Evolutionary conservation across 2,113 vertebrate genomes (phyloP).

Genomic region (Plestiodon gilberti): DNA sequence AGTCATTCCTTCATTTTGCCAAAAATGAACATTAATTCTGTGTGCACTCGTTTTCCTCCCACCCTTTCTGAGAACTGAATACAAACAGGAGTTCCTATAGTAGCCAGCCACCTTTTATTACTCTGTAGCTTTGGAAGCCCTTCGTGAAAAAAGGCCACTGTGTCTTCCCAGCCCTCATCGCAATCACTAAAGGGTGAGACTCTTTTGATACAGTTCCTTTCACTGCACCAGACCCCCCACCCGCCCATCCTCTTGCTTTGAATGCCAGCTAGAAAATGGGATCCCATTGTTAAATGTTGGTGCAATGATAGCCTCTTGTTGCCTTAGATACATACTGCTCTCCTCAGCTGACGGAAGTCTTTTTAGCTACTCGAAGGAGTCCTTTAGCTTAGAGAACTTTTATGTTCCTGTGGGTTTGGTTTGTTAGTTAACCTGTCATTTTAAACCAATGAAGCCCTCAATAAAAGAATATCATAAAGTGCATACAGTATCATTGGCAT

Average conservation of each 20-base stretch:
- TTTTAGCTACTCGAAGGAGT: neutral
- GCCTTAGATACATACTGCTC: neutral
- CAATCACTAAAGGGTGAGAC: neutral
- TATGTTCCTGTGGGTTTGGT: neutral
- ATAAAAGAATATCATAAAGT: neutral
- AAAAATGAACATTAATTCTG: constrained; percentile 36
- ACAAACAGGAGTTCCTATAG: constrained; percentile 8
- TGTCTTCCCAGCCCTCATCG: neutral
- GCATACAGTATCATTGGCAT: rapidly evolving
- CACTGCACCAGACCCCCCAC: neutral
- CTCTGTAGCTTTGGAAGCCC: neutral
- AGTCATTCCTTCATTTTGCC: constrained; percentile 58
- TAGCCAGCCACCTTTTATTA: neutral
- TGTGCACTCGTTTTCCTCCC: constrained; percentile 43
- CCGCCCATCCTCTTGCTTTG: neutral
- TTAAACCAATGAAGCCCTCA: neutral
- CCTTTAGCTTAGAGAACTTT: constrained; percentile 14
- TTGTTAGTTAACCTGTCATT: constrained; percentile 34
- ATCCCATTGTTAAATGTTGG: constrained; percentile 16
- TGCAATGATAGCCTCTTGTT: neutral
- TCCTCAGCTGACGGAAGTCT: neutral
- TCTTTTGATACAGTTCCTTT: constrained; percentile 22
- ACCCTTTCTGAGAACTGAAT: constrained; percentile 34
- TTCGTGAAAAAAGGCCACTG: constrained; percentile 46
- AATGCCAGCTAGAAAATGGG: rapidly evolving